Evolutionary conservation across 2,797 vertebrate species (phyloP).

Genomic region (Acanthornis magna): DNA sequence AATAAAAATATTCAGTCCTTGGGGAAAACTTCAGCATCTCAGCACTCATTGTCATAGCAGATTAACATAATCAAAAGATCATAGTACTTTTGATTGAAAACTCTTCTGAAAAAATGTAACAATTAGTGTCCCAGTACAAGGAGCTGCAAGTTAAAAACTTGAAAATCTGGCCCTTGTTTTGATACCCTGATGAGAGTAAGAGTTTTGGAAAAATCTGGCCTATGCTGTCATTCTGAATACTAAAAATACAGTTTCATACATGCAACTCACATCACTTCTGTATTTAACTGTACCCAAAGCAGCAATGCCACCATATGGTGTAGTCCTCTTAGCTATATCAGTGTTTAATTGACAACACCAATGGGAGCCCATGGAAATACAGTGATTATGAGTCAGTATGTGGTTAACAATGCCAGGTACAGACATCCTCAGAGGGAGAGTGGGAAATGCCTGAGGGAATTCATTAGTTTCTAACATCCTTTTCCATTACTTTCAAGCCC

Average conservation of each 20-base stretch:
- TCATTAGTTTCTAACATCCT: background rate
- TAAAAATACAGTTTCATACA: constrained; percentile 35
- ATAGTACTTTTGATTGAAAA: background rate
- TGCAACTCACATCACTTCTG: constrained; percentile 22
- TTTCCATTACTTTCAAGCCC: background rate
- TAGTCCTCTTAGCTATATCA: background rate
- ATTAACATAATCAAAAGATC: background rate
- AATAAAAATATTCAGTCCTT: background rate
- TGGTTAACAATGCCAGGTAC: constrained; percentile 13
- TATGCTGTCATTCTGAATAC: background rate
- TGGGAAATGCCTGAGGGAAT: background rate
- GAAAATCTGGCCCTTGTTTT: background rate
- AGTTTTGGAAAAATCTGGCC: background rate
- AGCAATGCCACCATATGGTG: constrained; percentile 66
- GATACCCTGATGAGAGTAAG: background rate
- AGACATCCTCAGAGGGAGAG: background rate
- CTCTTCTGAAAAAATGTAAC: background rate
- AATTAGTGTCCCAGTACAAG: background rate
- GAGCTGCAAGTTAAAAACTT: background rate
- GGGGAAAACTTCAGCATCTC: background rate
- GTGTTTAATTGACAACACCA: constrained; percentile 41
- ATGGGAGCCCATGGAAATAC: background rate
- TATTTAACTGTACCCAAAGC: constrained; percentile 27
- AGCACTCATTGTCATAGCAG: background rate
- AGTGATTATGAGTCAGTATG: background rate